These are phyloP conservation scores for Orchesellides sinensis DNA, from an alignment of 2,888 invertebrate genomes.

Conservation along the genomic window DNA sequence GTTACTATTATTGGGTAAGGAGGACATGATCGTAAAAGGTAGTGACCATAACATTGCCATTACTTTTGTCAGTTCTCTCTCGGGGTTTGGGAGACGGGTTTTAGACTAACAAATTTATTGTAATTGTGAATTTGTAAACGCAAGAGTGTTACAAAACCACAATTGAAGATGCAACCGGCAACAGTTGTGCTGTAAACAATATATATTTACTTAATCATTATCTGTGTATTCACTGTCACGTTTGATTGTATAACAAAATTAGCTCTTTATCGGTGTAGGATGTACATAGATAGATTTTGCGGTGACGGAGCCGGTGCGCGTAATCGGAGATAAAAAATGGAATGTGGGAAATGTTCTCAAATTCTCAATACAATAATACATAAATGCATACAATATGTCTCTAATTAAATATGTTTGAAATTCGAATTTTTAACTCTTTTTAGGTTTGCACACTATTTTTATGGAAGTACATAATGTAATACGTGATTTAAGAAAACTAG, in stretches of 20 bases:
- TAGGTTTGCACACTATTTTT: too few relatives aligned
- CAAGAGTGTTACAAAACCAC: background rate
- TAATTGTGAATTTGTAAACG: background rate
- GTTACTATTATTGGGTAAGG: slow-evolving; percentile 29
- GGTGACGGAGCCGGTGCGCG: too few relatives aligned
- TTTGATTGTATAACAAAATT: background rate
- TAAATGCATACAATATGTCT: too few relatives aligned
- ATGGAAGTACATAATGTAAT: too few relatives aligned
- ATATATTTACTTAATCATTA: background rate
- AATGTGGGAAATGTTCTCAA: too few relatives aligned
- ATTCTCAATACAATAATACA: too few relatives aligned
- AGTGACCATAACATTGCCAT: slow-evolving; percentile 35
- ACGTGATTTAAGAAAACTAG: too few relatives aligned
- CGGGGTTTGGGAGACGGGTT: background rate
- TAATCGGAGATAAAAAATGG: too few relatives aligned
- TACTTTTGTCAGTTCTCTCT: slow-evolving; percentile 1
- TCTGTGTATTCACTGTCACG: background rate
- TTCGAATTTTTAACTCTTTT: too few relatives aligned
- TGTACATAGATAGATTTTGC: too few relatives aligned
- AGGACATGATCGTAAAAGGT: slow-evolving; percentile 40
- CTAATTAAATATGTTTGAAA: too few relatives aligned
- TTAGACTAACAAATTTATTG: background rate
- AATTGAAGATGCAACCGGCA: slow-evolving; percentile 11
- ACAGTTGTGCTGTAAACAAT: slow-evolving; percentile 8
- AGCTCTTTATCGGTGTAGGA: too few relatives aligned